Percentiles rank a stretch among this genome's conserved stretches.
Evolutionary conservation across 2,888 invertebrate species (phyloP).

Genomic region (Drosophila siamana): DNA sequence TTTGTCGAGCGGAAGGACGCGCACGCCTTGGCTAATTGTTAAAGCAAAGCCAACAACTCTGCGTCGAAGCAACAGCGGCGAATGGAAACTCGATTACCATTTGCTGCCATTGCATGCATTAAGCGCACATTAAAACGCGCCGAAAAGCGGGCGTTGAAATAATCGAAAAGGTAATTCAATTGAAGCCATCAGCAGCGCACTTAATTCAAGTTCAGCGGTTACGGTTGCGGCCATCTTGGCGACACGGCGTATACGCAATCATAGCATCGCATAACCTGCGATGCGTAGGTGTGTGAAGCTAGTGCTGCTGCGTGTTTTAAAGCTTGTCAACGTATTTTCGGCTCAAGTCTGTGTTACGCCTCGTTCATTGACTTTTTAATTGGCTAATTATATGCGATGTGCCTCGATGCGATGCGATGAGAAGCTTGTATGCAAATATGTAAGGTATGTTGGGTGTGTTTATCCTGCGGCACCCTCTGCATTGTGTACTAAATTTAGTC

Average conservation of each 20-base stretch:
- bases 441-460: neutral
- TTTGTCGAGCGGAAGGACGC: conserved; percentile 56
- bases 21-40: conserved; percentile 59
- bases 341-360: conserved; percentile 9
- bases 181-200: conserved; percentile 15
- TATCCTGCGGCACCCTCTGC: neutral
- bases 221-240: conserved; percentile 26
- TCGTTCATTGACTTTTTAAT: conserved; percentile 66
- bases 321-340: conserved; percentile 39
- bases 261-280: too few species aligned
- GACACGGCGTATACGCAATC: conserved; percentile 9
- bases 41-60: conserved; percentile 15
- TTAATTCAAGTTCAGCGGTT: conserved; percentile 39
- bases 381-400: conserved; percentile 21
- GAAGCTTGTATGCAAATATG: neutral
- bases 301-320: conserved; percentile 17
- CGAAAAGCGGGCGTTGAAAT: conserved; percentile 23
- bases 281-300: conserved; percentile 4
- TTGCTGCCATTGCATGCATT: conserved; percentile 1
- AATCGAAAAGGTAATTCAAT: conserved; percentile 54
- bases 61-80: conserved; percentile 20
- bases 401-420: neutral
- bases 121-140: conserved; percentile 39
- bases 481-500: conserved; percentile 40
- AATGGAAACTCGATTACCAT: conserved; percentile 31